Percentiles rank a stretch among this genome's conserved stretches.
Conservation (phyloP, 2,113 vertebrate species). For the Vombatus ursinus region DNA sequence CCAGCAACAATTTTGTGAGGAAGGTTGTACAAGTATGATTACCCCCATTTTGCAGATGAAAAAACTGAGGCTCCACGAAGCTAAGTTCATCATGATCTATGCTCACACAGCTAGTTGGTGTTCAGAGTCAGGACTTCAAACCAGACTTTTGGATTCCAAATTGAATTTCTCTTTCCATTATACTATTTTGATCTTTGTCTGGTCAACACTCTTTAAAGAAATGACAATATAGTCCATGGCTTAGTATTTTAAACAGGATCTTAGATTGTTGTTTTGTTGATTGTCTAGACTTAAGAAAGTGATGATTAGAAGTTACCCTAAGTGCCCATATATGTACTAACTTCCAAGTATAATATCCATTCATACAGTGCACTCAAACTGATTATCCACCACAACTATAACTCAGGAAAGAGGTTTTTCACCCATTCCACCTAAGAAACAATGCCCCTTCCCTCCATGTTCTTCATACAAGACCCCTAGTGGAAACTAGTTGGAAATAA, state of each 20-base stretch:
- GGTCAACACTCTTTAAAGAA: background rate
- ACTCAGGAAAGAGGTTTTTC: background rate
- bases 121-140: background rate
- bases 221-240: background rate
- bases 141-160: background rate
- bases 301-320: background rate
- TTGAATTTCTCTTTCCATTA: background rate
- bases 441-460: background rate
- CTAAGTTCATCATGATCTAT: background rate
- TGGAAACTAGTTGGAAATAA: too few species aligned
- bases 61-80: background rate
- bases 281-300: background rate
- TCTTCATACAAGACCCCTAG: background rate
- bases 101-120: background rate
- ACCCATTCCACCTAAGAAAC: background rate
- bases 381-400: background rate
- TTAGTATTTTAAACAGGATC: background rate
- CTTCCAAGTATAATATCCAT: background rate
- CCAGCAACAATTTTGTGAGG: background rate
- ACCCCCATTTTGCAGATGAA: background rate
- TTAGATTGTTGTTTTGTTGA: background rate
- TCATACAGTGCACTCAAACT: background rate
- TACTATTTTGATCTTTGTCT: background rate
- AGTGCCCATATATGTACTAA: background rate
- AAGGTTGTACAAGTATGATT: background rate